These are phyloP conservation scores for Gopherus evgoodei DNA, from an alignment of 2,113 vertebrate species.

Conservation along the genomic window DNA sequence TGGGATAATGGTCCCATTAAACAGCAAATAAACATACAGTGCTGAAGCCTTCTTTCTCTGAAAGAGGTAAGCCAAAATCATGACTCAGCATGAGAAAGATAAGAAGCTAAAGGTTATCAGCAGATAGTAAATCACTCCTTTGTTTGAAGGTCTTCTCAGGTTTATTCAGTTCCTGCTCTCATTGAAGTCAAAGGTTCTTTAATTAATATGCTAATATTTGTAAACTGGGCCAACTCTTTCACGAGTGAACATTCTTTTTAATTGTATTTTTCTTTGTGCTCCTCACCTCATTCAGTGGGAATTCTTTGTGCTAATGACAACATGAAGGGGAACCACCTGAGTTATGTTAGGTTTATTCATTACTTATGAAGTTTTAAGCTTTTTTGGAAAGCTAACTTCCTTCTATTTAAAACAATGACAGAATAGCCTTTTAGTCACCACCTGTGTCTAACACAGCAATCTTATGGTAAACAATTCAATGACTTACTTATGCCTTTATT, in stretches of 20 bases:
- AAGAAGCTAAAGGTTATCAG: slow-evolving; percentile 13
- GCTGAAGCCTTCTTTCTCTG: not conserved
- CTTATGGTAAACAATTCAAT: not conserved
- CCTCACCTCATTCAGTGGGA: not conserved
- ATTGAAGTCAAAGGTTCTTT: slow-evolving; percentile 31
- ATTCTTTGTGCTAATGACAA: not conserved
- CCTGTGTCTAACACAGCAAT: accelerated
- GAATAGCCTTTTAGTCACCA: not conserved
- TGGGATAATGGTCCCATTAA: not conserved
- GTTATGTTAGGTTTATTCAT: not conserved
- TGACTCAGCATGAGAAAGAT: not conserved
- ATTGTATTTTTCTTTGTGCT: not conserved
- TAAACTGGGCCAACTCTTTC: slow-evolving; percentile 16
- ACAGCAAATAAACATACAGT: slow-evolving; percentile 1
- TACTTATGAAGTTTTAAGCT: not conserved
- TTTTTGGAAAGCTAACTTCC: slow-evolving; percentile 27
- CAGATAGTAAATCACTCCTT: not conserved
- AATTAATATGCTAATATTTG: not conserved
- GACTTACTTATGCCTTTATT: slow-evolving; percentile 19
- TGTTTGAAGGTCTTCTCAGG: slow-evolving; percentile 9
- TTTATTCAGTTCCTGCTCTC: slow-evolving; percentile 14
- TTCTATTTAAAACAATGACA: not conserved
- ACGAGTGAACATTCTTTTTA: slow-evolving; percentile 11
- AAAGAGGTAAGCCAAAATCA: not conserved
- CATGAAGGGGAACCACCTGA: not conserved